A percentile compares a stretch with the other conserved stretches of the same genome.
phyloP scores from a whole-genome alignment of 2,888 invertebrate genomes.

The Drosophila robusta region DNA sequence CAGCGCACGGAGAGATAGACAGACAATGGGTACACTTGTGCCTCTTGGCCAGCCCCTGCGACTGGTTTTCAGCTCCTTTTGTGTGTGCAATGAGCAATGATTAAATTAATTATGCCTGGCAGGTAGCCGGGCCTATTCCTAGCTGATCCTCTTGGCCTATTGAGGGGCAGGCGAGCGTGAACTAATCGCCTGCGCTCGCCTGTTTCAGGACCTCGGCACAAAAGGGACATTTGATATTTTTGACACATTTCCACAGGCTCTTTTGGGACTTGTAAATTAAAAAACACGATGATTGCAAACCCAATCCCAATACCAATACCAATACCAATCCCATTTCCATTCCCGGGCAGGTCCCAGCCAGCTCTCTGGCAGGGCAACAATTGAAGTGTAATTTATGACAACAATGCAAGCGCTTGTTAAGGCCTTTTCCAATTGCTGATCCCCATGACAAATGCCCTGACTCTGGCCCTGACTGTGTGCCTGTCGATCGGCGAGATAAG shows the following conservation, averaged over 20 bases:
- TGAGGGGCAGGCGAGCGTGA: conserved; percentile 65
- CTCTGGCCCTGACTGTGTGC: conserved; percentile 23
- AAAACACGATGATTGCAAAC: conserved; percentile 58
- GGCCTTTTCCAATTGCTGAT: conserved; percentile 32
- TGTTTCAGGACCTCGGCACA: conserved; percentile 45
- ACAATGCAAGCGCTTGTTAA: conserved; percentile 58
- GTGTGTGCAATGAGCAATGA: conserved; percentile 74
- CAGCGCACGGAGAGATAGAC: neutral
- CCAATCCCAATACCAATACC: conserved; percentile 14
- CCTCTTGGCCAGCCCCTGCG: conserved; percentile 33
- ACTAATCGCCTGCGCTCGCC: conserved; percentile 36
- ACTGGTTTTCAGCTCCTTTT: conserved; percentile 24
- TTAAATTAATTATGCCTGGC: conserved; percentile 78
- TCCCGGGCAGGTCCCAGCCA: conserved; percentile 2
- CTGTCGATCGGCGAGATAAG: conserved; percentile 73
- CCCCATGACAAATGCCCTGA: conserved; percentile 72
- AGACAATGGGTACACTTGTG: conserved; percentile 67
- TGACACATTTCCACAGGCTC: conserved; percentile 61
- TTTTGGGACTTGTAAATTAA: conserved; percentile 62
- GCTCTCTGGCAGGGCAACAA: conserved; percentile 51
- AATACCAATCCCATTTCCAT: conserved; percentile 22
- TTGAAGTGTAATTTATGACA: conserved; percentile 80
- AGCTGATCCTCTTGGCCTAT: conserved; percentile 35
- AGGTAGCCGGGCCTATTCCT: conserved; percentile 54
- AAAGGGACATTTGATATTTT: conserved; percentile 80